phyloP scores from a whole-genome alignment of 2,888 invertebrate species.

The Fragum sueziense region DNA sequence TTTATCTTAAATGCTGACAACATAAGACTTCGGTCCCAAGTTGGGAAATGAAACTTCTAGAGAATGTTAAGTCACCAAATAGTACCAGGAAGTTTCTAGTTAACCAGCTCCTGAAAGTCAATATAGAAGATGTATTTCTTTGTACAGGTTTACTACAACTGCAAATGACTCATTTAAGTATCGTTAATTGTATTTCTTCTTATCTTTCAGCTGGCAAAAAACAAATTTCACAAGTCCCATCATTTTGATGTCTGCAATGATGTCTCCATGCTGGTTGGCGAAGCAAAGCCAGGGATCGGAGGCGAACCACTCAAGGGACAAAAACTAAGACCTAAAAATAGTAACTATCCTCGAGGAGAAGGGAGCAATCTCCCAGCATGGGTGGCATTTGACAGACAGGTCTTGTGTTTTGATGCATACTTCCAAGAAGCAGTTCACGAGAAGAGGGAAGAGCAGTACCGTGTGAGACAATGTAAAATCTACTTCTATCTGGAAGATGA shows the following conservation, averaged over 20 bases:
- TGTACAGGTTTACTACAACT: background rate
- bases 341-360: constrained; percentile 89
- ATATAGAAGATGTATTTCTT: too few species aligned
- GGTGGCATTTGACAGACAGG: constrained; percentile 94
- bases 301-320: constrained; percentile 85
- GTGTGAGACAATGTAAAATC: constrained; percentile 91
- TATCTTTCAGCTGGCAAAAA: constrained; percentile 85
- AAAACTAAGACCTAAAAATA: constrained; percentile 85
- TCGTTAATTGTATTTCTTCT: too few species aligned
- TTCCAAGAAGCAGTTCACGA: constrained; percentile 92
- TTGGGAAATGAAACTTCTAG: too few species aligned
- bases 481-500: constrained; percentile 95
- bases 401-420: constrained; percentile 89
- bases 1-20: too few species aligned
- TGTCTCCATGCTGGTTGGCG: constrained; percentile 84
- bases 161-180: background rate
- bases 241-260: constrained; percentile 85
- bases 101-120: too few species aligned
- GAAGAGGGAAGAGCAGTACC: constrained; percentile 86
- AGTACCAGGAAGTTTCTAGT: too few species aligned
- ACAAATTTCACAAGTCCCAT: constrained; percentile 86
- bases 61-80: too few species aligned
- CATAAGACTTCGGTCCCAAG: too few species aligned
- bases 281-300: constrained; percentile 86
- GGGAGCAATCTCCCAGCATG: constrained; percentile 91